A percentile compares a stretch with the other conserved stretches of the same genome.
phyloP scores from a whole-genome alignment of 2,888 invertebrate species.

The Silvanus unidentatus region DNA sequence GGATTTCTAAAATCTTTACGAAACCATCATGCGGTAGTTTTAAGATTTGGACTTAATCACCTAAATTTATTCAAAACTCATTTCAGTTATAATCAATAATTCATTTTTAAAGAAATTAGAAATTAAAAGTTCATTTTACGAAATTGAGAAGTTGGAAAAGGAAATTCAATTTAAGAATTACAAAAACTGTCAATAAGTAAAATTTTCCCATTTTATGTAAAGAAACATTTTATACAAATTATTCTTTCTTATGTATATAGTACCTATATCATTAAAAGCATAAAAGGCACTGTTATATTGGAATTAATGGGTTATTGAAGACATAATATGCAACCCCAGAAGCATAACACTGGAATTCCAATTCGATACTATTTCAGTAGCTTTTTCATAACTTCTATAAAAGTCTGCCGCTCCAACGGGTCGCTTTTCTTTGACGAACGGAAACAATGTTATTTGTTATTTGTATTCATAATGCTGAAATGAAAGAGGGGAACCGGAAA shows the following conservation, averaged over 20 bases:
- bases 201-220: too few species aligned
- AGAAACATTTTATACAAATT: too few species aligned
- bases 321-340: conserved; percentile 14
- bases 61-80: conserved; percentile 19
- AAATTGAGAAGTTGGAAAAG: too few species aligned
- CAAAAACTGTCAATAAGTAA: too few species aligned
- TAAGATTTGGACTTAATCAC: conserved; percentile 33
- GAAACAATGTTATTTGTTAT: conserved; percentile 32
- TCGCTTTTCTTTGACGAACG: conserved; percentile 25
- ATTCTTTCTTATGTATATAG: too few species aligned
- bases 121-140: too few species aligned
- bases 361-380: conserved; percentile 34
- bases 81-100: conserved; percentile 4
- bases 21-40: conserved; percentile 27
- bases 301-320: too few species aligned
- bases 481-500: conserved; percentile 10
- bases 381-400: conserved; percentile 35
- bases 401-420: conserved; percentile 26
- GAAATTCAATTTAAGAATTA: too few species aligned
- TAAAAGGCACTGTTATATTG: background rate
- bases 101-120: too few species aligned
- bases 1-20: conserved; percentile 40
- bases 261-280: background rate
- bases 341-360: conserved; percentile 26
- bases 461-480: conserved; percentile 28